A percentile compares a stretch with the other conserved stretches of the same genome.
phyloP scores from a whole-genome alignment of 2,113 vertebrate genomes.

The Prolemur simus region DNA sequence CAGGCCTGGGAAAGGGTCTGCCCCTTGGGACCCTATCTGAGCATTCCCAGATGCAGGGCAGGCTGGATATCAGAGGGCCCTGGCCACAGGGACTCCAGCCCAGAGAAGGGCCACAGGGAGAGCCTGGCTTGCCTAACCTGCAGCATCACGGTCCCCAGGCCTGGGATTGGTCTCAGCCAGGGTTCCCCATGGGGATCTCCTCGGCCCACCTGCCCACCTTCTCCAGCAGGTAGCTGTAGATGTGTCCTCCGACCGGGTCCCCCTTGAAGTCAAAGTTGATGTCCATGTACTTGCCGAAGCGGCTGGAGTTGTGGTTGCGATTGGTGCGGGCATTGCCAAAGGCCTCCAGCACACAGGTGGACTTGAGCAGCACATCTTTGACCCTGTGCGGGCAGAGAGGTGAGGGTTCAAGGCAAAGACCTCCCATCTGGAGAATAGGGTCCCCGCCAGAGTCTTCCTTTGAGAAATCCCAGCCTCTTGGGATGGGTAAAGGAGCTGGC shows the following conservation, averaged over 20 bases:
- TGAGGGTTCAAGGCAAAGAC: background rate
- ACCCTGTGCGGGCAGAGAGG: conserved; percentile 82
- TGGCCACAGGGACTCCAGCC: background rate
- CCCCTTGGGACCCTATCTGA: background rate
- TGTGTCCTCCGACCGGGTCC: conserved; percentile 93
- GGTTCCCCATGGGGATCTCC: background rate
- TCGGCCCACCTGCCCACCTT: conserved; percentile 85
- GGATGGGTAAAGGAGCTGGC: background rate
- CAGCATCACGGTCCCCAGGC: background rate
- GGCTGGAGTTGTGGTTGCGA: conserved; percentile 97
- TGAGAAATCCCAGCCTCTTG: background rate
- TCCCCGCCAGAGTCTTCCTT: background rate
- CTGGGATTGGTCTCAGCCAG: background rate
- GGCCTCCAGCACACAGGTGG: conserved; percentile 95
- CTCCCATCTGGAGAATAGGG: background rate
- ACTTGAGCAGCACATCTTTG: conserved; percentile 94
- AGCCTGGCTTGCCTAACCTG: background rate
- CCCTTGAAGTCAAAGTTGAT: conserved; percentile 98
- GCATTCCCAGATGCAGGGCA: background rate
- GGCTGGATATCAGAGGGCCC: background rate
- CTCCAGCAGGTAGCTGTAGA: conserved; percentile 97
- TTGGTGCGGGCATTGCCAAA: conserved; percentile 97
- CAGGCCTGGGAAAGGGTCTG: background rate
- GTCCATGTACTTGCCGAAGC: conserved; percentile 99
- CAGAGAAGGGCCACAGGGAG: background rate